Conservation (phyloP, 2,797 vertebrate species). For the Australoheros facetus region DNA sequence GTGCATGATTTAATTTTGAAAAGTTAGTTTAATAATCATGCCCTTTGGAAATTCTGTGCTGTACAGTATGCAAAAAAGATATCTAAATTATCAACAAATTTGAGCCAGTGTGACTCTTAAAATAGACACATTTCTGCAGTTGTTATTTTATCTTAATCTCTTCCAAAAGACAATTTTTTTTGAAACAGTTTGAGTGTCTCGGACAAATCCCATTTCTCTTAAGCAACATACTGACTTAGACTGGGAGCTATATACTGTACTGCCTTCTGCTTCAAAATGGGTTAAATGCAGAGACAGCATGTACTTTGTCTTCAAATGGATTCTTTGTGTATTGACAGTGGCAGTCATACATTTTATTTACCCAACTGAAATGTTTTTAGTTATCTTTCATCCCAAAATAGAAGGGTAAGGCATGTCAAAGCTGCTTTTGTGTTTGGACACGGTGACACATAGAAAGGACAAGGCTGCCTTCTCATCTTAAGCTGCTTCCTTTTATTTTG, state of each 20-base stretch:
- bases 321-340: neutral
- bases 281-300: neutral
- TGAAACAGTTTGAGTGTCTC: neutral
- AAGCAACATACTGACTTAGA: constrained; percentile 9
- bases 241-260: neutral
- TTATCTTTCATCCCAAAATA: constrained; percentile 10
- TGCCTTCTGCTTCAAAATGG: neutral
- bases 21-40: neutral
- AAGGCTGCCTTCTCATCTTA: constrained; percentile 3
- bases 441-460: neutral
- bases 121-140: neutral
- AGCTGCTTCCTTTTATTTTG: constrained; percentile 9
- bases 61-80: neutral
- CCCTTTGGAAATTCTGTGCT: neutral
- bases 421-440: constrained; percentile 18
- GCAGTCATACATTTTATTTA: neutral
- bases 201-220: neutral
- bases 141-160: constrained; percentile 12
- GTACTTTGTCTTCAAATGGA: neutral
- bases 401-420: constrained; percentile 19
- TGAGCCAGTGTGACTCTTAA: neutral
- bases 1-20: neutral
- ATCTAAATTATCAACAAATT: constrained; percentile 13
- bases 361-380: neutral
- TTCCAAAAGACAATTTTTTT: neutral